Conservation (phyloP, 2,888 invertebrate genomes). For the Spialia ferax region DNA sequence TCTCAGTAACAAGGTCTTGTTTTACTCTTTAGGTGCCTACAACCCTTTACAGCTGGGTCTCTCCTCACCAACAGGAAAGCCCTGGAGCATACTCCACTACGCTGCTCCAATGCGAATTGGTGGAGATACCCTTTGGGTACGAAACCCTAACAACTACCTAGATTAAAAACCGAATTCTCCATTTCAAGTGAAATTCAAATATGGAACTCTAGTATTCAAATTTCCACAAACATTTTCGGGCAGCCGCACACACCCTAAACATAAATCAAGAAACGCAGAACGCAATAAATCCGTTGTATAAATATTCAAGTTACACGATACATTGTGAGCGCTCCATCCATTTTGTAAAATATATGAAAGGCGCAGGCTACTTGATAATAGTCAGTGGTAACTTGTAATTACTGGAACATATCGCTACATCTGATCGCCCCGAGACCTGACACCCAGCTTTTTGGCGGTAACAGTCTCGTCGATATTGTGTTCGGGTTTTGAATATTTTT, state of each 20-base stretch:
- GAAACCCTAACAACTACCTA: too few relatives aligned
- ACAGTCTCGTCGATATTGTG: slow-evolving; percentile 47
- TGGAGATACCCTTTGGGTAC: too few relatives aligned
- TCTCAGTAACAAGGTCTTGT: too few relatives aligned
- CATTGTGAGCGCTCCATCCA: slow-evolving; percentile 63
- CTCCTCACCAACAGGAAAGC: too few relatives aligned
- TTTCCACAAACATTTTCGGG: slow-evolving; percentile 43
- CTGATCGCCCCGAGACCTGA: slow-evolving; percentile 67
- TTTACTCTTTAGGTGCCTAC: too few relatives aligned
- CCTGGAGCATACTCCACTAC: too few relatives aligned
- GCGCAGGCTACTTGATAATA: slow-evolving; percentile 77
- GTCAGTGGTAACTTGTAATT: slow-evolving; percentile 52
- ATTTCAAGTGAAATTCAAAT: slow-evolving; percentile 47
- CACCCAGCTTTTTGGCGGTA: slow-evolving; percentile 71
- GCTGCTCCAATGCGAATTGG: too few relatives aligned
- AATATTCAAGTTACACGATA: slow-evolving; percentile 74
- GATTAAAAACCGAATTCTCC: background rate
- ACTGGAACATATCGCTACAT: slow-evolving; percentile 51
- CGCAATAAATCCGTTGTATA: slow-evolving; percentile 82
- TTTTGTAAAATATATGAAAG: slow-evolving; percentile 85
- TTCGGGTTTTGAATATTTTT: slow-evolving; percentile 38
- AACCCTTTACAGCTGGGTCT: too few relatives aligned
- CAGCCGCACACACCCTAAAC: slow-evolving; percentile 50
- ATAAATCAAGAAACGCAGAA: slow-evolving; percentile 50
- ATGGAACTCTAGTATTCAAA: slow-evolving; percentile 35